Evolutionary conservation across 1,140 invertebrate species (phyloP).

Genomic region (Chironomus striatipennis): DNA sequence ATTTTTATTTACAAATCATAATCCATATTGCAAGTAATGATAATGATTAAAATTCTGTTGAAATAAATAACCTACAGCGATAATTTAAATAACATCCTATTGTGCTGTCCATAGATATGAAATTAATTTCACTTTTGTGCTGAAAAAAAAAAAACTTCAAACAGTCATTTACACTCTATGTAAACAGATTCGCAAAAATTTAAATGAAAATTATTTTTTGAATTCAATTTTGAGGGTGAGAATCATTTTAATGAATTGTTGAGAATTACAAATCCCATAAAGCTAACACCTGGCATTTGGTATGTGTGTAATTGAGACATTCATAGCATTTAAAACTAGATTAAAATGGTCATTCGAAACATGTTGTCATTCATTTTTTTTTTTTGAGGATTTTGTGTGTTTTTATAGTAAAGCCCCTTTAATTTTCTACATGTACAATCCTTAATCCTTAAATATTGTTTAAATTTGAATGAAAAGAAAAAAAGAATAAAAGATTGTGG

Average conservation of each 20-base stretch:
- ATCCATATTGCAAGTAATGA: too few species aligned
- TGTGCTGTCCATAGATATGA: too few species aligned
- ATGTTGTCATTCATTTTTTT: too few species aligned
- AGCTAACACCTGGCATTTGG: neutral
- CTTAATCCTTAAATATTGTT: slow-evolving; percentile 11
- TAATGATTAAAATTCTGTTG: too few species aligned
- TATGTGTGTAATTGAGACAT: neutral
- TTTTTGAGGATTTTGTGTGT: too few species aligned
- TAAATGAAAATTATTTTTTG: too few species aligned
- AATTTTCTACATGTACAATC: neutral
- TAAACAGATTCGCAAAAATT: neutral
- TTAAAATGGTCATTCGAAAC: neutral
- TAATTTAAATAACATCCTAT: too few species aligned
- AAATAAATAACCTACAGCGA: too few species aligned
- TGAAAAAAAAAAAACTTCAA: too few species aligned
- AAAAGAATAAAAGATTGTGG: neutral
- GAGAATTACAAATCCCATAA: neutral
- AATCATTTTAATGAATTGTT: neutral
- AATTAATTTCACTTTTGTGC: too few species aligned
- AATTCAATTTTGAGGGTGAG: slow-evolving; percentile 10
- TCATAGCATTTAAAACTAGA: slow-evolving; percentile 1
- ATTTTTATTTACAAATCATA: too few species aligned
- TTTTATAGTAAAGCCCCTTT: too few species aligned
- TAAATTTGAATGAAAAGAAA: neutral
- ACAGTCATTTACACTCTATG: neutral